Percentiles rank a stretch among this genome's conserved stretches.
Conservation (phyloP, 2,888 invertebrate species). For the Mechanitis messenoides region DNA sequence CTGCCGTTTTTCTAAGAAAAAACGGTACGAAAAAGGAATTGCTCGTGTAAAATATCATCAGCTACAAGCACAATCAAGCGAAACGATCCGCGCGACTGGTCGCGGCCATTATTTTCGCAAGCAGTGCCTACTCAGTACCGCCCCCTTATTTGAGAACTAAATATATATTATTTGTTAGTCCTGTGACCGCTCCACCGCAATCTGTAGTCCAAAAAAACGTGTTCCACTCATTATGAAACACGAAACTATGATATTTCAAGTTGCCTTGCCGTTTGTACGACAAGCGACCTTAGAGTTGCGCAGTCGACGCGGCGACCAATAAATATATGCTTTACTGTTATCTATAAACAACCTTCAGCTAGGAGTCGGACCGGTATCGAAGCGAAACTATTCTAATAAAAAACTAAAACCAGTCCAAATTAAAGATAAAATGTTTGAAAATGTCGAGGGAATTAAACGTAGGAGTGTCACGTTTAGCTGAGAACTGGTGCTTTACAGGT, state of each 20-base stretch:
- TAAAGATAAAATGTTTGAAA: slow-evolving; percentile 53
- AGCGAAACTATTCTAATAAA: slow-evolving; percentile 73
- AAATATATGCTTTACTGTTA: slow-evolving; percentile 73
- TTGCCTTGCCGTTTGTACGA: slow-evolving; percentile 47
- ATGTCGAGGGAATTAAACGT: slow-evolving; percentile 44
- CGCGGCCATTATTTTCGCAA: slow-evolving; percentile 47
- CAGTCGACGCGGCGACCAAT: slow-evolving; percentile 56
- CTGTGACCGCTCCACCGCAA: slow-evolving; percentile 50
- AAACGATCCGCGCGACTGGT: slow-evolving; percentile 58
- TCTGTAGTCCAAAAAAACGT: slow-evolving; percentile 58
- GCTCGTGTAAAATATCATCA: slow-evolving; percentile 37
- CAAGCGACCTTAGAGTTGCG: slow-evolving; percentile 58
- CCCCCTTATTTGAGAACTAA: slow-evolving; percentile 9
- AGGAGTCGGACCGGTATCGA: slow-evolving; percentile 64
- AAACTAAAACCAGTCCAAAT: slow-evolving; percentile 71
- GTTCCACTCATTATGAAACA: slow-evolving; percentile 73
- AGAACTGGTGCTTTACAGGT: slow-evolving; percentile 16
- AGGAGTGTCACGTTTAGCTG: slow-evolving; percentile 30
- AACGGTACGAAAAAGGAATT: slow-evolving; percentile 37
- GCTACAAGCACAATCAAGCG: slow-evolving; percentile 57
- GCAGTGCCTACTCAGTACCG: slow-evolving; percentile 32
- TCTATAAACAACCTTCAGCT: slow-evolving; percentile 66
- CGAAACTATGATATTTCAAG: slow-evolving; percentile 70
- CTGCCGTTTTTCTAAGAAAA: slow-evolving; percentile 32
- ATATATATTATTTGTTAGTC: slow-evolving; percentile 20